phyloP scores from a whole-genome alignment of 2,888 invertebrate species.

The Dryobotodes eremita region DNA sequence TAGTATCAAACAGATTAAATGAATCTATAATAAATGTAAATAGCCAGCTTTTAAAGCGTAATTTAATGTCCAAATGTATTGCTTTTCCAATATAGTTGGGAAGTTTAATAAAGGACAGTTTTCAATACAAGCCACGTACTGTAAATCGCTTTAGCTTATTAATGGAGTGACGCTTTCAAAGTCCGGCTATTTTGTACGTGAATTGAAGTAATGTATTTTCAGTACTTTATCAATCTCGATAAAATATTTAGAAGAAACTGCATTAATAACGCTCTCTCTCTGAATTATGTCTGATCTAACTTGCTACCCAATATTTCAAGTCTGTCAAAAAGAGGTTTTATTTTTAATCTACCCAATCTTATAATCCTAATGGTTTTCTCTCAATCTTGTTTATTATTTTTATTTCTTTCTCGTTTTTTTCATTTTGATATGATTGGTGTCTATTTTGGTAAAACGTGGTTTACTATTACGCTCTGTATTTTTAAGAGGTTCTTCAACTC shows the following conservation, averaged over 20 bases:
- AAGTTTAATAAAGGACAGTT: constrained; percentile 40
- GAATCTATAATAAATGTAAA: not conserved
- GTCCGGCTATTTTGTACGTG: constrained; percentile 22
- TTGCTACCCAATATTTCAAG: constrained; percentile 38
- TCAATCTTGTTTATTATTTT: constrained; percentile 42
- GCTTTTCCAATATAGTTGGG: constrained; percentile 7
- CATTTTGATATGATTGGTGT: constrained; percentile 25
- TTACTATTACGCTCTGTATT: not conserved
- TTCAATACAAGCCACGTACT: constrained; percentile 44
- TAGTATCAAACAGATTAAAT: not conserved
- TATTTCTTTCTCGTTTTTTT: constrained; percentile 16
- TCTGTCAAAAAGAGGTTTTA: constrained; percentile 44
- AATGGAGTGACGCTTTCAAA: constrained; percentile 50
- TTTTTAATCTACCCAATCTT: constrained; percentile 45
- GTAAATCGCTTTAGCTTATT: constrained; percentile 44
- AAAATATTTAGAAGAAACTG: constrained; percentile 15
- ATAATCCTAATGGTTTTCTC: constrained; percentile 54
- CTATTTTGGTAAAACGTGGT: not conserved
- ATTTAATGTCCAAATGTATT: constrained; percentile 22
- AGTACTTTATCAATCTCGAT: constrained; percentile 8
- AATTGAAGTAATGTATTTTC: constrained; percentile 39
- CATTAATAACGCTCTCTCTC: constrained; percentile 7
- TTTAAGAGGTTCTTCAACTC: not conserved
- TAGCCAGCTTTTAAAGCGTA: not conserved
- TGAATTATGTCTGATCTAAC: constrained; percentile 37